A percentile compares a stretch with the other conserved stretches of the same genome.
Evolutionary conservation across 2,888 invertebrate species (phyloP).

Genomic region (Muschampia plurimacula): DNA sequence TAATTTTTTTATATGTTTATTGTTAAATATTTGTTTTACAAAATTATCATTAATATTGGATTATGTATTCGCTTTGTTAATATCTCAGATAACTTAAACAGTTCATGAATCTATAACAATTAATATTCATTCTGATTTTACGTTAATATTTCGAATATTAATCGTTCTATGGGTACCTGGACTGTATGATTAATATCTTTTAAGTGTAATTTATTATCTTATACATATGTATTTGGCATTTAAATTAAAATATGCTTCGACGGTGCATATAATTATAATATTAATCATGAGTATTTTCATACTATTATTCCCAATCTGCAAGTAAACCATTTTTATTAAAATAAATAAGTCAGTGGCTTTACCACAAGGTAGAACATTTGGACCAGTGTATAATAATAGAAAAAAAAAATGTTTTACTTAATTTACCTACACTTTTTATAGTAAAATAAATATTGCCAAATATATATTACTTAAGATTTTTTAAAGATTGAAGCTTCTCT

Average conservation of each 20-base stretch:
- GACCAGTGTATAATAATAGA: not conserved
- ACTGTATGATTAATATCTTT: constrained; percentile 23
- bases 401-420: not conserved
- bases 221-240: constrained; percentile 23
- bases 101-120: not conserved
- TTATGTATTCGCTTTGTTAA: constrained; percentile 8
- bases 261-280: not conserved
- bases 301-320: not conserved
- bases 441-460: constrained; percentile 5
- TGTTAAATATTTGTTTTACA: not conserved
- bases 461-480: not conserved
- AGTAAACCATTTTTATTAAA: not conserved
- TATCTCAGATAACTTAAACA: constrained; percentile 11
- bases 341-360: not conserved
- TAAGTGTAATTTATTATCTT: not conserved
- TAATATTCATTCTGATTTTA: not conserved
- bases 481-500: constrained; percentile 5
- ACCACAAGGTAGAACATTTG: not conserved
- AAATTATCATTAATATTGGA: not conserved
- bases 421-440: not conserved
- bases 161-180: not conserved
- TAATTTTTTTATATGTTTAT: not conserved
- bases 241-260: not conserved
- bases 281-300: not conserved
- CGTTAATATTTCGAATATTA: not conserved